Base-by-base conservation (phyloP, 2,113 vertebrate genomes). In the Phrynosoma blainvillii region DNA sequence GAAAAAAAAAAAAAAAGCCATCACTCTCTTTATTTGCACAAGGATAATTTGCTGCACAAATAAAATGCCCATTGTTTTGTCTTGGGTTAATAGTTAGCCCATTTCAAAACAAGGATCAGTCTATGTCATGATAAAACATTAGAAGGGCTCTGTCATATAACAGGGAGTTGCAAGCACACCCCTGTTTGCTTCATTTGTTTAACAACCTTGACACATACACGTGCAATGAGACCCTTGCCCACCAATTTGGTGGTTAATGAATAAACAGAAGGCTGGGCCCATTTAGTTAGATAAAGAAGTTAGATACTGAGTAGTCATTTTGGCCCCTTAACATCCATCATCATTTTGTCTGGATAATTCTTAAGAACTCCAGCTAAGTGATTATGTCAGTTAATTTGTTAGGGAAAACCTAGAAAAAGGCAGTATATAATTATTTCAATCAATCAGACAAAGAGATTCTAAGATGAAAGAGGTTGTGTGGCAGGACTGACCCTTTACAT, bases 51-150 rank as follows among this genome's bases (percentile, higher is more conserved):
- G 71, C 80, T 82, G 59, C 68, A 91, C 82, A 86, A 90, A 93
- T 92, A 93, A 90, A 90, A 94, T 88, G 89, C 66, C 89, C 16
- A 80, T 66, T 91, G 87, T 92, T 94, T 91, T 88, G 80, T 90
- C 88, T 89, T 91, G 73, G 92, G 89, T 93, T 95, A 95, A 95
- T 95, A 30, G 79, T 92, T 95, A 94, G 95, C 93, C 89, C 87
- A 91, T 40, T 85, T 76, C 27, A 62, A 71, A 88, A 87, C 92
- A 93, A 90, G 94, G 91, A 93, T 90, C 73, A 65, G 90, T 89
- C 89, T 85, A 95, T 93, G 82, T 94, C 80, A 91, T 87, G 90
- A 95, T 93, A 93, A 92, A 90, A 92, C 85, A 94, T 86, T 91
- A 87, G 87, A 93, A 89, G 93, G 80, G 79, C 9, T 90, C 1